Percentiles rank a stretch among this genome's conserved stretches.
Evolutionary conservation across 1,140 invertebrate genomes (phyloP).

Genomic region (Heterodera schachtii): DNA sequence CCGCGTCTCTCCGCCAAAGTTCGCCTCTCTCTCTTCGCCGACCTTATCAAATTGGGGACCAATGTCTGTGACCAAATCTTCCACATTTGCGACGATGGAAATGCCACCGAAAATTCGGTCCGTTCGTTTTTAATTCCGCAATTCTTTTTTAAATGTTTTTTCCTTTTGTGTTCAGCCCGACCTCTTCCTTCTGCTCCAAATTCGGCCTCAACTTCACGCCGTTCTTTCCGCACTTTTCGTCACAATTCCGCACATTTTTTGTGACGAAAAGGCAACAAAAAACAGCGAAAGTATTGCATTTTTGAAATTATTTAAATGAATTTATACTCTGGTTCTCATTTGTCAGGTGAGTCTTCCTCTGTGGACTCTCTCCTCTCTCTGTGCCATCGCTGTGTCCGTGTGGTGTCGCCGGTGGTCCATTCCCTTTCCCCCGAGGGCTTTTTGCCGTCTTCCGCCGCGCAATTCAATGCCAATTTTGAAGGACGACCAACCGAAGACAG

Average conservation of each 20-base stretch:
- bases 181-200: not conserved
- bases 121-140: not conserved
- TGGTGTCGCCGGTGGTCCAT: slow-evolving; percentile 43
- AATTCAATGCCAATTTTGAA: not conserved
- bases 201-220: slow-evolving; percentile 14
- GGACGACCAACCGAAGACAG: not conserved
- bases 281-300: not conserved
- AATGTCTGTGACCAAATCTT: not conserved
- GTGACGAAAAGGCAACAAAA: slow-evolving; percentile 14
- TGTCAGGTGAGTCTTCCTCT: not conserved
- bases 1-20: slow-evolving; percentile 3
- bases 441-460: slow-evolving; percentile 15
- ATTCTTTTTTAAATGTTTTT: not conserved
- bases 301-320: slow-evolving; percentile 21
- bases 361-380: slow-evolving; percentile 28
- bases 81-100: not conserved
- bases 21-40: not conserved
- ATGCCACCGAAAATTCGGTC: not conserved
- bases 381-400: slow-evolving; percentile 37
- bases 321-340: too few relatives aligned
- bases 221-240: slow-evolving; percentile 3
- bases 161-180: not conserved
- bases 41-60: not conserved
- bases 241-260: slow-evolving; percentile 2
- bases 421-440: slow-evolving; percentile 47